These are phyloP conservation scores for Porites cylindrica DNA, from an alignment of 92 coral and sea anemone genomes.

Conservation along the genomic window DNA sequence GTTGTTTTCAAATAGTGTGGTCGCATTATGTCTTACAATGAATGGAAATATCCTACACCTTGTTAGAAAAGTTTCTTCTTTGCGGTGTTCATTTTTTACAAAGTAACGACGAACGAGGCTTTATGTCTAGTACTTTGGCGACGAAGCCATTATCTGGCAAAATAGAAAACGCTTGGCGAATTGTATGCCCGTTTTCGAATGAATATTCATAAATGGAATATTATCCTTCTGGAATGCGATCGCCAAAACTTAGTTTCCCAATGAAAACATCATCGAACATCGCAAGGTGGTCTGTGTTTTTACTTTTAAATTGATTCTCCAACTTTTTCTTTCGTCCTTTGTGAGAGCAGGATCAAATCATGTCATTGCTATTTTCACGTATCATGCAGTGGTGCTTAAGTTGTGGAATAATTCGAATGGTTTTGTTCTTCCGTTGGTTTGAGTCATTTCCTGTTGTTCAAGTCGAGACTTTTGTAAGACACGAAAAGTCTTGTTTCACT, in stretches of 20 bases:
- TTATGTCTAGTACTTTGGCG: slow-evolving; percentile 9
- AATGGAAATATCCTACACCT: slow-evolving; percentile 6
- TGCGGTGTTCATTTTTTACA: background rate
- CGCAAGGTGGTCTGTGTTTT: background rate
- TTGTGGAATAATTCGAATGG: background rate
- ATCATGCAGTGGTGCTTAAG: background rate
- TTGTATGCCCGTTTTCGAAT: slow-evolving; percentile 1
- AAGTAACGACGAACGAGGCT: background rate
- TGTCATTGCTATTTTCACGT: background rate
- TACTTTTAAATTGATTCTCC: background rate
- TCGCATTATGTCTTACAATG: slow-evolving; percentile 28
- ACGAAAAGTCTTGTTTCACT: slow-evolving; percentile 31
- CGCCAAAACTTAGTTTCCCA: too few species aligned
- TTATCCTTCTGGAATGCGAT: slow-evolving; percentile 27
- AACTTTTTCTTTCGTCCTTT: background rate
- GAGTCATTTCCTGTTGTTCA: slow-evolving; percentile 48
- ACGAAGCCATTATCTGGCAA: slow-evolving; percentile 1
- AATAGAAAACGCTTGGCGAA: slow-evolving; percentile 6
- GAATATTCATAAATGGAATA: background rate
- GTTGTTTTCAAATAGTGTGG: slow-evolving; percentile 11
- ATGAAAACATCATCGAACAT: background rate
- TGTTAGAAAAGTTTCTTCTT: background rate
- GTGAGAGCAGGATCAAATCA: background rate
- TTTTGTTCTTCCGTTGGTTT: slow-evolving; percentile 7
- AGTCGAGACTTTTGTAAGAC: slow-evolving; percentile 24